Conservation (phyloP, 2,113 vertebrate species). For the Spea bombifrons region DNA sequence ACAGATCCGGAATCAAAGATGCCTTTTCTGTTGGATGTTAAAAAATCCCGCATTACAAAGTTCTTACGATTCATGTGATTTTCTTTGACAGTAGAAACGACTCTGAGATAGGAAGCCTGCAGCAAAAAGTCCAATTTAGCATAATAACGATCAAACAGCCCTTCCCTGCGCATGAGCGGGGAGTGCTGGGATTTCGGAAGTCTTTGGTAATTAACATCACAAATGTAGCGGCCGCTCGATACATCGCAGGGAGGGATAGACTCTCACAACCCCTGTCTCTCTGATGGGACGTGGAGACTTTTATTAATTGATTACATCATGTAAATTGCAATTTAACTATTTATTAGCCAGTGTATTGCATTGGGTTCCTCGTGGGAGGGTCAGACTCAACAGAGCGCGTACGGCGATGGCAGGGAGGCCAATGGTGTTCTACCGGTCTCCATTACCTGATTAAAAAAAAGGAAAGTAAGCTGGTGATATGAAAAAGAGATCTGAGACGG, state of each 20-base stretch:
- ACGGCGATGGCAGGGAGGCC: too few relatives aligned
- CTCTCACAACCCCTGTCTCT: not conserved
- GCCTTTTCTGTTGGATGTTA: not conserved
- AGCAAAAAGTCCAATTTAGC: not conserved
- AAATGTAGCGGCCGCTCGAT: not conserved
- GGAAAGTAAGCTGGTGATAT: too few relatives aligned
- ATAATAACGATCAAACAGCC: not conserved
- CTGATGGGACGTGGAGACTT: not conserved
- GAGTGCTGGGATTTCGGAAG: not conserved
- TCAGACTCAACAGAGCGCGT: too few relatives aligned
- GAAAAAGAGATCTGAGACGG: too few relatives aligned
- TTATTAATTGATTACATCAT: not conserved
- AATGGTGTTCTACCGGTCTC: too few relatives aligned
- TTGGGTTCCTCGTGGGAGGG: too few relatives aligned
- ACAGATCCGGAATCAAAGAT: not conserved
- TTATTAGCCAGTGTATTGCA: not conserved
- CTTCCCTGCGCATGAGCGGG: not conserved
- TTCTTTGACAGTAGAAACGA: not conserved
- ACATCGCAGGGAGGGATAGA: not conserved
- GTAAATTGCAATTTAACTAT: not conserved
- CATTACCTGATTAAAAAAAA: too few relatives aligned
- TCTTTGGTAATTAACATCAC: conserved; percentile 14
- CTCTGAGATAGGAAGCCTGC: not conserved
- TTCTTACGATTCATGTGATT: not conserved
- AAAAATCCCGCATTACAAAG: not conserved